phyloP scores from a whole-genome alignment of 2,113 vertebrate genomes.

The Tachysurus vachellii region DNA sequence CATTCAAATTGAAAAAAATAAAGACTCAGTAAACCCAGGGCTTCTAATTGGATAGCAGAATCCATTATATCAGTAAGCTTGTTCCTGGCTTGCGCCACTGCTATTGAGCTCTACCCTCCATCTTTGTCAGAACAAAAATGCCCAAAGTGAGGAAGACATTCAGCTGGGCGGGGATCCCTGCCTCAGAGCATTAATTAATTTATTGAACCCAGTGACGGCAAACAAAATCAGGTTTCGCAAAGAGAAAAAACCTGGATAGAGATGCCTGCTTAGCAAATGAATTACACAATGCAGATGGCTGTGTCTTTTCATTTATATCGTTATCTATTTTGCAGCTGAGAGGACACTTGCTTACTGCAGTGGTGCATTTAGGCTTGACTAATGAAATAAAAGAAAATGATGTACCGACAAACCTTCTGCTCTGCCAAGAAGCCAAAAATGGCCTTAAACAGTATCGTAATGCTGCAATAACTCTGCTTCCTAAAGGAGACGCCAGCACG shows the following conservation, averaged over 20 bases:
- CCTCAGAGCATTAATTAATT: conserved; percentile 38
- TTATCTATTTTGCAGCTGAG: conserved; percentile 52
- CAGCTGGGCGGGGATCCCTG: conserved; percentile 13
- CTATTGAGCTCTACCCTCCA: conserved; percentile 23
- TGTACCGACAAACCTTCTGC: conserved; percentile 39
- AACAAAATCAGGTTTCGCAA: conserved; percentile 36
- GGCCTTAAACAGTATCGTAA: conserved; percentile 39
- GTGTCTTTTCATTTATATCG: conserved; percentile 42
- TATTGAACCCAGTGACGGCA: conserved; percentile 24
- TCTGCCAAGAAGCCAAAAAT: conserved; percentile 11
- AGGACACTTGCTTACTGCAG: conserved; percentile 54
- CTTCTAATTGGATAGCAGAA: conserved; percentile 35
- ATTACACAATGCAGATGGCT: conserved; percentile 61
- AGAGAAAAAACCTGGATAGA: conserved; percentile 37
- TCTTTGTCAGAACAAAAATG: conserved; percentile 29
- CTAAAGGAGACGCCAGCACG: conserved; percentile 42
- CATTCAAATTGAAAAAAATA: neutral
- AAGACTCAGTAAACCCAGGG: conserved; percentile 5
- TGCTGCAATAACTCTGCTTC: conserved; percentile 36
- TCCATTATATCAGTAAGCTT: conserved; percentile 29
- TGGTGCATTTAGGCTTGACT: conserved; percentile 59
- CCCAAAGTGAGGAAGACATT: conserved; percentile 14
- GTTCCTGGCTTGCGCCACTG: conserved; percentile 22
- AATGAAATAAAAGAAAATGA: conserved; percentile 55
- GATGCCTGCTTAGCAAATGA: conserved; percentile 52